These are phyloP conservation scores for Nomada lathburiana DNA, from an alignment of 2,888 invertebrate species.

Conservation along the genomic window DNA sequence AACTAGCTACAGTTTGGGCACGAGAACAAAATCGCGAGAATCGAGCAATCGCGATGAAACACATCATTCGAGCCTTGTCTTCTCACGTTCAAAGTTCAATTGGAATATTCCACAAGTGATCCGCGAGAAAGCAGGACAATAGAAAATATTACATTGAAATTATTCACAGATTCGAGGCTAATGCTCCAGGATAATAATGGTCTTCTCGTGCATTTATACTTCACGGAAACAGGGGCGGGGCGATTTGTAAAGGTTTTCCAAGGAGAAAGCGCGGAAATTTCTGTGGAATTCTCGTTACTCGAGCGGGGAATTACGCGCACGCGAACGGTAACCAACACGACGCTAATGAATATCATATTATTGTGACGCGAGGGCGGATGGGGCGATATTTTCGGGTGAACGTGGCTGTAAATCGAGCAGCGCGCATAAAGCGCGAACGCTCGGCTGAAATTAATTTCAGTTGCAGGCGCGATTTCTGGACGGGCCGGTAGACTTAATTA, in stretches of 20 bases:
- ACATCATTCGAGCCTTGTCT: too few species aligned
- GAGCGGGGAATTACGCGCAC: neutral
- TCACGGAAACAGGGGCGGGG: too few species aligned
- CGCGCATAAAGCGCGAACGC: slow-evolving; percentile 7
- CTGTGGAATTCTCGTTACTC: neutral
- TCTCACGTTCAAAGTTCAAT: neutral
- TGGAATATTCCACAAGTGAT: neutral
- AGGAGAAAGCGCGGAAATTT: neutral
- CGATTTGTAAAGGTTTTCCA: neutral
- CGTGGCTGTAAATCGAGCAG: slow-evolving; percentile 15
- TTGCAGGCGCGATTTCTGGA: slow-evolving; percentile 38
- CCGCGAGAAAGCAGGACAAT: too few species aligned
- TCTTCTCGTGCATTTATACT: too few species aligned
- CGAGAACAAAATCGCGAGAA: neutral
- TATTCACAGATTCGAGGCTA: too few species aligned
- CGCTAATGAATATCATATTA: slow-evolving; percentile 22
- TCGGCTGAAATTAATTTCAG: slow-evolving; percentile 48
- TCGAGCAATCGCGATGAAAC: neutral
- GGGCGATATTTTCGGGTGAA: neutral
- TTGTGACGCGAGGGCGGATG: neutral
- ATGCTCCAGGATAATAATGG: too few species aligned
- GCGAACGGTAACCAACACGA: neutral
- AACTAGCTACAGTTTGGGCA: neutral
- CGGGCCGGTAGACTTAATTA: slow-evolving; percentile 40
- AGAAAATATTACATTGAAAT: too few species aligned